These are phyloP conservation scores for Danaus plexippus DNA, from an alignment of 1,140 invertebrate species.

Conservation along the genomic window DNA sequence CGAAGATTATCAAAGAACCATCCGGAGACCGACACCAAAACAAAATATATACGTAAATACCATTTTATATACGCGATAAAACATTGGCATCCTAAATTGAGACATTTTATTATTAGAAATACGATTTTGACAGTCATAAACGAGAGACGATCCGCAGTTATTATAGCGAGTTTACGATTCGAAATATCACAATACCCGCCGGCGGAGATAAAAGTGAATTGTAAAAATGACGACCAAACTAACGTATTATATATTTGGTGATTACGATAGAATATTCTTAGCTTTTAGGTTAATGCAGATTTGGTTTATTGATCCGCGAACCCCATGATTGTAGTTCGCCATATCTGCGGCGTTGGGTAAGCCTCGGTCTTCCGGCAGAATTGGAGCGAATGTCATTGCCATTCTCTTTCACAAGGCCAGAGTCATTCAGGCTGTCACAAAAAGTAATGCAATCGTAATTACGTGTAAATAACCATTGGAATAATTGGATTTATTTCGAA, in stretches of 20 bases:
- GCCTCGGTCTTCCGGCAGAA: conserved; percentile 54
- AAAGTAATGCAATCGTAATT: too few relatives aligned
- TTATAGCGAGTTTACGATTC: conserved; percentile 58
- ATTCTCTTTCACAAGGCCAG: conserved; percentile 51
- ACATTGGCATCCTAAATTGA: conserved; percentile 61
- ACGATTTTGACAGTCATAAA: conserved; percentile 66
- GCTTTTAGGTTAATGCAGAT: too few relatives aligned
- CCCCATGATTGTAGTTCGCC: too few relatives aligned
- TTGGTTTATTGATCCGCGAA: too few relatives aligned
- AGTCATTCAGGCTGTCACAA: conserved; percentile 4
- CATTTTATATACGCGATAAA: conserved; percentile 59
- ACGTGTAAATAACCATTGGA: too few relatives aligned
- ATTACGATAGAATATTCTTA: conserved; percentile 1
- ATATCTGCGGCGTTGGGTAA: conserved; percentile 1
- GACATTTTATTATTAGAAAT: conserved; percentile 69
- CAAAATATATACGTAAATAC: conserved; percentile 52
- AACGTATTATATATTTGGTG: not conserved
- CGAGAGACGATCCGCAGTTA: conserved; percentile 47
- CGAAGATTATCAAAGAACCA: conserved; percentile 16
- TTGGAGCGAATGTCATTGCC: conserved; percentile 56
- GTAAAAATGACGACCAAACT: not conserved
- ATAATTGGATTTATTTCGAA: too few relatives aligned
- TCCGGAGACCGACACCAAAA: conserved; percentile 25
- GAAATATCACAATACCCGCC: conserved; percentile 42
- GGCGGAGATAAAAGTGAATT: conserved; percentile 23